Conservation (phyloP, 1,140 invertebrate genomes). For the Bombyx mandarina region DNA sequence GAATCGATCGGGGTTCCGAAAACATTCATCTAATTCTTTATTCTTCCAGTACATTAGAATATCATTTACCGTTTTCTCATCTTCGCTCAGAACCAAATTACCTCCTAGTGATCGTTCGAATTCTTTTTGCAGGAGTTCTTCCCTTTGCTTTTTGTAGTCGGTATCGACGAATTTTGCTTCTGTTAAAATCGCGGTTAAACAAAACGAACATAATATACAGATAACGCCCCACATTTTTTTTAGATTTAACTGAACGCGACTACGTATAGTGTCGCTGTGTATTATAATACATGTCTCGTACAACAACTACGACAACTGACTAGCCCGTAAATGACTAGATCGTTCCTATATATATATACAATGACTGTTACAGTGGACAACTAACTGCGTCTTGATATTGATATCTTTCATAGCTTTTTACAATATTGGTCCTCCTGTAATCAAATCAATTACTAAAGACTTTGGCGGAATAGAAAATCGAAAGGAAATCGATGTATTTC, state of each 20-base stretch:
- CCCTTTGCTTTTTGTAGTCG: slow-evolving; percentile 25
- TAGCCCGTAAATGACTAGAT: slow-evolving; percentile 3
- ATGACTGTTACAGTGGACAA: too few species aligned
- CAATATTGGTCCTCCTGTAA: too few species aligned
- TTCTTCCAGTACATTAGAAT: slow-evolving; percentile 77
- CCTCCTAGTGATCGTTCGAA: slow-evolving; percentile 50
- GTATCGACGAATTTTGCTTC: slow-evolving; percentile 18
- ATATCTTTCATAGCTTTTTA: too few species aligned
- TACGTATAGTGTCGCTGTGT: neutral
- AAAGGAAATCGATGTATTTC: too few species aligned
- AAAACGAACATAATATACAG: slow-evolving; percentile 4
- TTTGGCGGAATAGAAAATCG: too few species aligned
- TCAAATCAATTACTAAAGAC: too few species aligned
- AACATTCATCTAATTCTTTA: slow-evolving; percentile 72
- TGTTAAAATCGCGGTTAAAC: slow-evolving; percentile 6
- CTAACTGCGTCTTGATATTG: too few species aligned
- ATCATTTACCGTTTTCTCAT: slow-evolving; percentile 75
- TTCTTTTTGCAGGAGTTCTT: slow-evolving; percentile 40
- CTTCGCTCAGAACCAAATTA: slow-evolving; percentile 58
- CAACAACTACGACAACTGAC: slow-evolving; percentile 1
- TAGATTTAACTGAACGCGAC: slow-evolving; percentile 1
- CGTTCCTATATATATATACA: slow-evolving; percentile 12
- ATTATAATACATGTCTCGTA: slow-evolving; percentile 3
- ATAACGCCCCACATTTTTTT: slow-evolving; percentile 1
- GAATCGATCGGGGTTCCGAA: slow-evolving; percentile 72